Conservation (phyloP, 2,113 vertebrate genomes). For the Pelecanus crispus region DNA sequence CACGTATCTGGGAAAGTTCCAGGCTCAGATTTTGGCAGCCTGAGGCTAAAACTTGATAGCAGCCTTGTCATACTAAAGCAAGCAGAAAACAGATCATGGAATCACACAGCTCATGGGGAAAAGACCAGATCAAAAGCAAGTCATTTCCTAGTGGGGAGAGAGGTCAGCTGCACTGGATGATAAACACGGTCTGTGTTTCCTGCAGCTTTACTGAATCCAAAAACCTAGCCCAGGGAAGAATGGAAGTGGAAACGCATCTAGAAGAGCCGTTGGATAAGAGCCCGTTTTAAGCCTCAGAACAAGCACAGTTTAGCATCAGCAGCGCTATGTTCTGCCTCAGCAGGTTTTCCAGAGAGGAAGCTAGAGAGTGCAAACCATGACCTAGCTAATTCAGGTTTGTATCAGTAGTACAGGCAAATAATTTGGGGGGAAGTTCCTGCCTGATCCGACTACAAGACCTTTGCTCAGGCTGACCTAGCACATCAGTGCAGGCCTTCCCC, state of each 20-base stretch:
- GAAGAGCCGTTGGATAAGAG: not conserved
- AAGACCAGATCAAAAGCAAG: not conserved
- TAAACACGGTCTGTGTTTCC: not conserved
- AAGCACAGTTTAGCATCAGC: not conserved
- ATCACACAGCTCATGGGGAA: not conserved
- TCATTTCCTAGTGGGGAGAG: not conserved
- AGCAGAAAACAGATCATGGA: not conserved
- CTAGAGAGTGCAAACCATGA: not conserved
- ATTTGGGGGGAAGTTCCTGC: not conserved
- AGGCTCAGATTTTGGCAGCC: slow-evolving; percentile 33
- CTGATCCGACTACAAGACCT: not conserved
- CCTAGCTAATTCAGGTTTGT: not conserved
- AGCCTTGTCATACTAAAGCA: slow-evolving; percentile 25
- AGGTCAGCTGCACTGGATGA: not conserved
- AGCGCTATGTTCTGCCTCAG: not conserved
- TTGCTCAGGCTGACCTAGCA: not conserved
- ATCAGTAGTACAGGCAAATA: not conserved
- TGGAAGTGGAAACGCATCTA: not conserved
- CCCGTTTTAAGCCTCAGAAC: not conserved
- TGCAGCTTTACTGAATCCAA: not conserved
- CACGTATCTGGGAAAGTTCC: slow-evolving; percentile 41
- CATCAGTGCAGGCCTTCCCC: not conserved
- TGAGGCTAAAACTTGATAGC: slow-evolving; percentile 19
- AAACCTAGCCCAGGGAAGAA: not conserved
- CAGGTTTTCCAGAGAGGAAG: not conserved